Base-by-base conservation (phyloP, 2,888 invertebrate genomes). In the Trachelus stipa region DNA sequence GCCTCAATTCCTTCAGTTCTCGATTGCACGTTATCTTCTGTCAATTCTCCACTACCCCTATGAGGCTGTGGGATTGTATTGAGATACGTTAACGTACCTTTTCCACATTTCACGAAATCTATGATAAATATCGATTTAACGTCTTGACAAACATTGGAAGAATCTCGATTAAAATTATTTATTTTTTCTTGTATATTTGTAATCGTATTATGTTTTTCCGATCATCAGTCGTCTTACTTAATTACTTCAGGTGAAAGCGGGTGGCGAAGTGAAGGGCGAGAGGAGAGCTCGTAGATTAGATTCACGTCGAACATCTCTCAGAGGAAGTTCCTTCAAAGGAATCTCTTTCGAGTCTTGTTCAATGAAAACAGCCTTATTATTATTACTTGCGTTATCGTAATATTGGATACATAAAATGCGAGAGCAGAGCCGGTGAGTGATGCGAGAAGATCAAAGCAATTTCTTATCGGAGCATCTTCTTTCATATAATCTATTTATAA, bases 1-100 rank as follows among this genome's bases (percentile, higher is more conserved):
- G 84, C 80, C 83, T 86, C 88, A 88, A 89, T 88, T 89, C 87
- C 84, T 87, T 88, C 86, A 86, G 86, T 87, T 83, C 83, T 83
- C 84, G 81, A 82, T 82, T 77, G 56, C 56, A 56, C 1, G 9
- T 23, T 56, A 23, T 23, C 2, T 23, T 23, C 23, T 56, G 56
- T 1, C 9, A 56, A 56, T 23, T 23, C 15, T 23, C 2, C 12
- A 1, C 15, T 15, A 37, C 15, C 56, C 56, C 23, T 56, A 9
- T 23, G 56, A 6, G 23, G 15, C 56, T 56, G 23, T 56, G 23
- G 9, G 23, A 0, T 23, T 9, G 56, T 2, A 56, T 9, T 23
- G 23, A 56, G 23, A 9, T 56, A 15, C 23, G 9, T 6, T 23
- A 23, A 15, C 6, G 1, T 40, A 15, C 23, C 15, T 23, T 9